Conservation (phyloP, 2,888 invertebrate species). For the Agonum fuliginosum region DNA sequence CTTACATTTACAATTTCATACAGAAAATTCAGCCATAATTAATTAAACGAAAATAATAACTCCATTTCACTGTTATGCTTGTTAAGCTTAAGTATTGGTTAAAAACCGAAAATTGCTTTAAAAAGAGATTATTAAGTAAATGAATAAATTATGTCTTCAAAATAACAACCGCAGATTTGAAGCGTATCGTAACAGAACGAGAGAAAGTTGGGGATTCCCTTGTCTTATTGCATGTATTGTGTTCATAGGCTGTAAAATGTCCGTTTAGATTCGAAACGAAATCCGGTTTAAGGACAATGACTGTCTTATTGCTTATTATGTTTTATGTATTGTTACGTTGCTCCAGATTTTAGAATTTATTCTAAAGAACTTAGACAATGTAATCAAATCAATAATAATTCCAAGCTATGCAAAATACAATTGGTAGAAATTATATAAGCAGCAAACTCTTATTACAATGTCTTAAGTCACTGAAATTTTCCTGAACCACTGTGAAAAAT, state of each 20-base stretch:
- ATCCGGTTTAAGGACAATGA: conserved; percentile 53
- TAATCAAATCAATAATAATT: no score
- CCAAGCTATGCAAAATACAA: no score
- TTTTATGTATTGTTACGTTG: conserved; percentile 4
- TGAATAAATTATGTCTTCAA: conserved; percentile 39
- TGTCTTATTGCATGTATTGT: conserved; percentile 45
- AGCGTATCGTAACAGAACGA: conserved; percentile 42
- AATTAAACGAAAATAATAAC: no score
- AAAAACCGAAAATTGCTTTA: neutral
- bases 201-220: conserved; percentile 57
- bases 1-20: no score
- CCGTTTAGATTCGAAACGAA: conserved; percentile 40
- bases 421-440: no score
- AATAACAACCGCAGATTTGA: conserved; percentile 32
- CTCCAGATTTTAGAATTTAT: conserved; percentile 13
- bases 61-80: no score
- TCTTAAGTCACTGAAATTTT: no score
- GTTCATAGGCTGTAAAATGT: conserved; percentile 46
- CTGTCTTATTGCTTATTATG: conserved; percentile 21
- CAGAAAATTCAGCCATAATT: no score
- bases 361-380: no score
- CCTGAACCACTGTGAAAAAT: no score
- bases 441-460: no score
- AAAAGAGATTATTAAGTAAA: conserved; percentile 10
- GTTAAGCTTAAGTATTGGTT: neutral